Percentiles rank a stretch among this genome's conserved stretches.
phyloP scores from a whole-genome alignment of 2,797 vertebrate species.

The Muscicapa striata region DNA sequence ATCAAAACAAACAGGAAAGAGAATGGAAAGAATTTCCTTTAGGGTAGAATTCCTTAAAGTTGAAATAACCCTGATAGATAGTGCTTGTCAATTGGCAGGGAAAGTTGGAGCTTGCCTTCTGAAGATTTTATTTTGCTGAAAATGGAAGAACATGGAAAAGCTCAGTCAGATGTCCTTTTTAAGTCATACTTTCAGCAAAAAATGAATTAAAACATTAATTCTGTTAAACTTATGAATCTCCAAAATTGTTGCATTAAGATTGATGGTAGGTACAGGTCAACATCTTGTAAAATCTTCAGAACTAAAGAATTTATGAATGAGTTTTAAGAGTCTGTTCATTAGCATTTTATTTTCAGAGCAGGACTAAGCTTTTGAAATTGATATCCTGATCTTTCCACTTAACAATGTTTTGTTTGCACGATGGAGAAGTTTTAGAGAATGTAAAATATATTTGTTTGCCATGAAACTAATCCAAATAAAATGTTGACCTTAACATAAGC shows the following conservation, averaged over 20 bases:
- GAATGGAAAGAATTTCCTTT: conserved; percentile 50
- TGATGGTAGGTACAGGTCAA: background rate
- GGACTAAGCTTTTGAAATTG: background rate
- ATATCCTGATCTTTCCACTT: background rate
- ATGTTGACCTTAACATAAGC: background rate
- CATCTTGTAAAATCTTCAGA: background rate
- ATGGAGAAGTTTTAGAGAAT: background rate
- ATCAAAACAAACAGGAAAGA: conserved; percentile 30
- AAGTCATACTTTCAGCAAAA: background rate
- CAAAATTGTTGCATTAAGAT: background rate
- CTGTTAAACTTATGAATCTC: background rate
- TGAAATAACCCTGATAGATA: background rate
- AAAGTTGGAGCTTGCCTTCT: background rate
- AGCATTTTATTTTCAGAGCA: background rate
- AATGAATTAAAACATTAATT: background rate
- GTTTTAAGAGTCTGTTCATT: background rate
- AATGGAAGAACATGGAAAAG: background rate
- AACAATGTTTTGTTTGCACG: background rate
- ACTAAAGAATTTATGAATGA: background rate
- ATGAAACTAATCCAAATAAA: background rate
- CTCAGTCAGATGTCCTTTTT: background rate
- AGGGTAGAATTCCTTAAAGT: conserved; percentile 30
- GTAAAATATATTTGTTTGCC: background rate
- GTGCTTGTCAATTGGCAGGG: background rate
- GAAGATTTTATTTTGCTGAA: background rate